Evolutionary conservation across 2,888 invertebrate genomes (phyloP), one percentile per base, ranked within the genome.

Genomic region (Pachycephus smyrnensis): DNA sequence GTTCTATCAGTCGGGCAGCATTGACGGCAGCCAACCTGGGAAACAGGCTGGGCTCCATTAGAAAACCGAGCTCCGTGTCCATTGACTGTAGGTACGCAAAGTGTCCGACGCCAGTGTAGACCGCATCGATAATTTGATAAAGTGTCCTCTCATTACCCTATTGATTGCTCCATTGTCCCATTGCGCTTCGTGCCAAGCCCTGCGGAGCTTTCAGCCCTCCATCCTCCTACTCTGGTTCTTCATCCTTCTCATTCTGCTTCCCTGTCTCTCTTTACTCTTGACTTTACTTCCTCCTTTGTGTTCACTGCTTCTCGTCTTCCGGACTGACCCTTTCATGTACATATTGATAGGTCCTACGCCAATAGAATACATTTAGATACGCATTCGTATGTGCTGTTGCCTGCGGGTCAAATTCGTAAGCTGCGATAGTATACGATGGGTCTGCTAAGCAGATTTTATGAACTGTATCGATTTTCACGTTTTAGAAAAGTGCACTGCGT

Each of bases 71-170:
- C 83, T 81, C 86, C 85, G 84, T 84, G 86, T 85, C 85, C 85
- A 85, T 85, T 84, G 82, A 83, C 86, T 84, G 85, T 86, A 86
- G 87, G 85, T 84, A 86, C 81, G 83, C 84, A 84, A 84, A 87
- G 87, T 86, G 86, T 84, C 83, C 80, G 80, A 82, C 84, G 85
- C 84, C 87, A 83, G 85, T 87, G 88, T 86, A 83, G 87, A 86
- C 89, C 90, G 84, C 88, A 86, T 89, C 89, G 89, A 91, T 91
- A 91, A 91, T 91, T 91, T 86, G 89, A 91, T 91, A 88, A 90
- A 88, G 89, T 88, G 88, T 90, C 90, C 91, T 89, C 90, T 89
- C 90, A 91, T 91, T 91, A 91, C 90, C 90, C 89, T 91, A 91
- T 91, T 91, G 91, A 91, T 91, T 91, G 91, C 89, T 87, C 90